Evolutionary conservation across 2,113 vertebrate species (phyloP), one percentile per base, ranked within the genome.

Genomic region (Psilopsiagon aymara): DNA sequence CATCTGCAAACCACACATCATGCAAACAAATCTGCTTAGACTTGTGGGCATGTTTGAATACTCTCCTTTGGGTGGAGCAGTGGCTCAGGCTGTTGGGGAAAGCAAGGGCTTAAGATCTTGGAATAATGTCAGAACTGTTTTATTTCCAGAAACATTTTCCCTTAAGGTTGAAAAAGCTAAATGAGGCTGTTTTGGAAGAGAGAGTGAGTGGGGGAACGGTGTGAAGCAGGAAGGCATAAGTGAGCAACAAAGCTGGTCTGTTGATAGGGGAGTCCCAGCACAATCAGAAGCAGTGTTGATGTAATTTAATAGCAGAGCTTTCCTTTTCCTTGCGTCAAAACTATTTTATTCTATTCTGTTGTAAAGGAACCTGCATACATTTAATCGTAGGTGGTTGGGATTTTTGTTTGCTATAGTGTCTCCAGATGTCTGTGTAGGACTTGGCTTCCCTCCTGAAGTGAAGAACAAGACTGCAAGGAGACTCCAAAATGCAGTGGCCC

Each of bases 231-330:
- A 88, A 74, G 88, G 76, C 37, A 47, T 81, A 88, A 95, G 86
- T 88, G 88, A 96, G 80, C 80, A 93, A 89, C 80, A 69, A 85
- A 63, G 92, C 68, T 86, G 62, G 57, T 92, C 73, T 93, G 69
- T 89, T 86, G 86, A 79, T 85, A 78, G 55, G 83, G 86, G 81
- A 96, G 88, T 85, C 86, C 96, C 86, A 87, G 81, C 82, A 69
- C 91, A 95, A 91, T 94, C 88, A 89, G 47, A 64, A 73, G 41
- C 47, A 76, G 43, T 73, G 83, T 93, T 96, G 77, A 52, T 89
- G 37, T 84, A 89, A 92, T 91, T 89, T 94, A 80, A 51, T 85
- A 86, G 77, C 70, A 46, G 79, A 70, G 47, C 80, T 84, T 95
- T 92, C 62, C 73, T 92, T 91, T 88, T 78, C 39, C 41, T 94